Conservation (phyloP, 2,797 vertebrate genomes). For the Chelonia mydas region DNA sequence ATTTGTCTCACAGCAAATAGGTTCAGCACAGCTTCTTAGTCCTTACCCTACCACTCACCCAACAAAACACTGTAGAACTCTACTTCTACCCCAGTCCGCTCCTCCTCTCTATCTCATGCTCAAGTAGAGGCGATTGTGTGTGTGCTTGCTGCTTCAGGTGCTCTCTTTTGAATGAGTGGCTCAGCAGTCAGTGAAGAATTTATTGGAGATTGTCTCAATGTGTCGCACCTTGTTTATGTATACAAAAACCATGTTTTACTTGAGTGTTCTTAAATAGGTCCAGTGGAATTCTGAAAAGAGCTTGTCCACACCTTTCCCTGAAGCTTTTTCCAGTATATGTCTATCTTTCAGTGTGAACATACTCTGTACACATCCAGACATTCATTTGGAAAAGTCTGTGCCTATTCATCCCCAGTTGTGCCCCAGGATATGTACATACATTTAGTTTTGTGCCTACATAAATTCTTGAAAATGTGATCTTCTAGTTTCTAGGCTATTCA, state of each 20-base stretch:
- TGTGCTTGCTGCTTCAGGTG: not conserved
- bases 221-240: not conserved
- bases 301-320: not conserved
- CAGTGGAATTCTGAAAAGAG: not conserved
- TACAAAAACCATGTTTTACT: not conserved
- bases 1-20: not conserved
- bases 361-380: not conserved
- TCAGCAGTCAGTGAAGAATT: not conserved
- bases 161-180: not conserved
- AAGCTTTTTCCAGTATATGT: not conserved
- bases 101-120: not conserved
- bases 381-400: not conserved
- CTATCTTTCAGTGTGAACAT: not conserved
- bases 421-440: not conserved
- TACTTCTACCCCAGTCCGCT: too few species aligned
- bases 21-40: not conserved
- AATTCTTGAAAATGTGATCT: not conserved
- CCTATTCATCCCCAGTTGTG: not conserved
- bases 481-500: not conserved
- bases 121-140: too few species aligned
- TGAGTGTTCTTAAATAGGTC: not conserved
- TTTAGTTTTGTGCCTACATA: not conserved
- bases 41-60: too few species aligned
- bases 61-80: not conserved
- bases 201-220: not conserved